Conservation (phyloP, 92 coral and sea anemone species). For the Heliopora coerulea region DNA sequence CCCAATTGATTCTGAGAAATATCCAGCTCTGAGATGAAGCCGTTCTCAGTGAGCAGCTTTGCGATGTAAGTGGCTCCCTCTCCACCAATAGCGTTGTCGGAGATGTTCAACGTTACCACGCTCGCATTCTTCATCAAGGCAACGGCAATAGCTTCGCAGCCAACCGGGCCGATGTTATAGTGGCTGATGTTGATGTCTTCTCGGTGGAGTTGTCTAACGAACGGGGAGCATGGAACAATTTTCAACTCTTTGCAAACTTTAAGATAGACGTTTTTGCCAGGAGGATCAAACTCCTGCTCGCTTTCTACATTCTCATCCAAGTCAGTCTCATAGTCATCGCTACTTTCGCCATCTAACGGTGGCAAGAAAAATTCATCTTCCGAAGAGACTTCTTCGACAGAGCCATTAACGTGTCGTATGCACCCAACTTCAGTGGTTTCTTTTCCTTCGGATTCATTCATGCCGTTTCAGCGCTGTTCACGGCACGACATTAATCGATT, state of each 20-base stretch:
- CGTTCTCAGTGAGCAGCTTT: constrained; percentile 89
- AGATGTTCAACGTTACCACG: constrained; percentile 62
- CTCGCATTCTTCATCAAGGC: constrained; percentile 77
- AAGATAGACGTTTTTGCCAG: constrained; percentile 63
- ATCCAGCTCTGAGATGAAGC: constrained; percentile 84
- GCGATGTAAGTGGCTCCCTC: constrained; percentile 93
- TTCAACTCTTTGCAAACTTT: constrained; percentile 73
- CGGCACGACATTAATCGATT: too few relatives aligned
- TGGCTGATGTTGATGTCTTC: constrained; percentile 71
- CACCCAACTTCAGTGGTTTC: constrained; percentile 61
- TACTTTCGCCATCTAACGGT: constrained; percentile 56
- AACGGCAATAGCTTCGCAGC: constrained; percentile 91
- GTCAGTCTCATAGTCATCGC: constrained; percentile 87
- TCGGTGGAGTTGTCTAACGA: constrained; percentile 69
- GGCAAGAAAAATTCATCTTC: constrained; percentile 33
- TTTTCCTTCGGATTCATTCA: constrained; percentile 23
- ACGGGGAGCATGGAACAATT: constrained; percentile 82
- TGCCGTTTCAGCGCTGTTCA: too few relatives aligned
- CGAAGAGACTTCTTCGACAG: constrained; percentile 24
- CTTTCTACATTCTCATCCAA: constrained; percentile 51
- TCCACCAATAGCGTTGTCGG: constrained; percentile 72
- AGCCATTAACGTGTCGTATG: constrained; percentile 58
- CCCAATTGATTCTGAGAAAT: constrained; percentile 79
- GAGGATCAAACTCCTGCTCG: constrained; percentile 47
- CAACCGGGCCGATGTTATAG: constrained; percentile 81